Evolutionary conservation across 1,140 invertebrate species (phyloP), one percentile per base, ranked within the genome.

Genomic region (Agrypnia vestita): DNA sequence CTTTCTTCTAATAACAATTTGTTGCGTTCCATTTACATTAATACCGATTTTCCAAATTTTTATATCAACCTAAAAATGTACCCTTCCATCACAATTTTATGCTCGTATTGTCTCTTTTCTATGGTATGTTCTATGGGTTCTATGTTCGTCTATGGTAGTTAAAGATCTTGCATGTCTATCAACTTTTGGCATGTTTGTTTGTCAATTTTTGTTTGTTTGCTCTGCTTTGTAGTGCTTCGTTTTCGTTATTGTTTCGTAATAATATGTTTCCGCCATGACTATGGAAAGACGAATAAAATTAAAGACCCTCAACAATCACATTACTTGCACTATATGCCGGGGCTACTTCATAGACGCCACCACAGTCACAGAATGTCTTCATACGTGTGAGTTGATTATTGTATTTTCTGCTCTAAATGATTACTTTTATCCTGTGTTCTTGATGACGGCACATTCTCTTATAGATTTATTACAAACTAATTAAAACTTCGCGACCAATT

Each of bases 291-390:
- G 93, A 90, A 97, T 97, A 85, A 97, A 97, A 88, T 87, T 99
- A 81, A 96, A 95, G 90, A 95, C 96, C 76, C 88, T 99, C 47
- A 99, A 98, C 87, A 95, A 93, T 84, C 95, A 97, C 87, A 96
- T 99, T 85, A 97, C 96, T 51, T 99, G 97, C 90, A 96, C 97
- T 89, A 96, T 99, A 87, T 99, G 97, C 90, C 93, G 95, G 80
- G 98, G 98, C 19, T 99, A 99, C 87, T 93, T 98, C 84, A 97
- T 99, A 85, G 97, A 99, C 90, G 97, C 98, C 35, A 98, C 97
- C 15, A 99, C 97, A 46, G 97, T 99, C 62, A 98, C 96, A 53
- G 97, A 99, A 93, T 99, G 97, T 91, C 93, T 99, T 84, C 97
- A 99, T 92, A 98, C 97, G 84, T 98, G 95, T 96, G 91, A 94